Conservation (phyloP, 1,140 invertebrate species). For the Copidosoma floridanum region DNA sequence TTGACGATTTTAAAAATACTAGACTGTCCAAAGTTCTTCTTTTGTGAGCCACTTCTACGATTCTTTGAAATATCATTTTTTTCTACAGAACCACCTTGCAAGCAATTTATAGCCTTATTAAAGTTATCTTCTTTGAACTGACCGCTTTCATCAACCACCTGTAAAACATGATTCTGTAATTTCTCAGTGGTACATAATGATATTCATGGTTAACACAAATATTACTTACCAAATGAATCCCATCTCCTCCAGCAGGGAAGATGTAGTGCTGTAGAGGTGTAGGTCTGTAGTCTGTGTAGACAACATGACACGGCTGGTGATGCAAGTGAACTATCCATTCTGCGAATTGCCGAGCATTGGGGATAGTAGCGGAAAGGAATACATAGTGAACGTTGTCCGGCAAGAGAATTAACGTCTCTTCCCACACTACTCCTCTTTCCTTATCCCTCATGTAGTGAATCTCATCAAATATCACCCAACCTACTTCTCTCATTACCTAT, state of each 20-base stretch:
- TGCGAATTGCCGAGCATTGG: constrained; percentile 96
- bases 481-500: constrained; percentile 92
- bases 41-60: constrained; percentile 65
- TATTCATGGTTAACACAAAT: constrained; percentile 6
- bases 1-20: constrained; percentile 98
- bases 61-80: constrained; percentile 73
- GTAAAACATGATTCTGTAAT: too few relatives aligned
- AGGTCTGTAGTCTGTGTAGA: constrained; percentile 97
- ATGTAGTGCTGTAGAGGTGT: constrained; percentile 98
- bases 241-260: constrained; percentile 92
- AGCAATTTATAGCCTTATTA: constrained; percentile 88
- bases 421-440: constrained; percentile 98
- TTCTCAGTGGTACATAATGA: too few relatives aligned
- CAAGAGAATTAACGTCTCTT: constrained; percentile 96
- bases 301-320: constrained; percentile 96
- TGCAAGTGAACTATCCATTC: constrained; percentile 98
- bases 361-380: constrained; percentile 98
- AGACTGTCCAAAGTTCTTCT: constrained; percentile 66
- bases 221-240: constrained; percentile 87
- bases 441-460: constrained; percentile 99
- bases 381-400: constrained; percentile 99
- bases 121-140: constrained; percentile 98
- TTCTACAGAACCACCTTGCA: constrained; percentile 73
- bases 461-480: constrained; percentile 99
- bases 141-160: constrained; percentile 61